phyloP scores from a whole-genome alignment of 2,113 vertebrate genomes.

The Atherinomorus stipes region DNA sequence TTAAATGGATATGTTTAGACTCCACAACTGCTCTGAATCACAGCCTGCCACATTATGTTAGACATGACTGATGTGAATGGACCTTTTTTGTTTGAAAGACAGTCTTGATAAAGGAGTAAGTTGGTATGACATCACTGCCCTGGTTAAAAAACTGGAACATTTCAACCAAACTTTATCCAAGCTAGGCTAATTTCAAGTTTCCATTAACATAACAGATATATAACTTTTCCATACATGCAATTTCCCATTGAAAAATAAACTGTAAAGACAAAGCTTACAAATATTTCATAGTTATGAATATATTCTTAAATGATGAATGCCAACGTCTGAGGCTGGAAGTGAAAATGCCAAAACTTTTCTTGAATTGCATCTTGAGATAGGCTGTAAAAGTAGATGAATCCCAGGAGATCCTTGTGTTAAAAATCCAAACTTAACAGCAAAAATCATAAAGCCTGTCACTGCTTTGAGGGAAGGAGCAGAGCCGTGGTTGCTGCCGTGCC shows the following conservation, averaged over 20 bases:
- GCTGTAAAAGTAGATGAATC: background rate
- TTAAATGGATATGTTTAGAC: slow-evolving; percentile 34
- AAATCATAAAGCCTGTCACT: background rate
- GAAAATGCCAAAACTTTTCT: background rate
- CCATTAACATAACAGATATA: too few relatives aligned
- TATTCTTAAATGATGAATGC: too few relatives aligned
- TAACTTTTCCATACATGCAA: background rate
- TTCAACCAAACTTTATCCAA: background rate
- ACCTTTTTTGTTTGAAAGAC: slow-evolving; percentile 38
- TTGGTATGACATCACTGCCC: background rate
- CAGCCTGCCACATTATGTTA: slow-evolving; percentile 27
- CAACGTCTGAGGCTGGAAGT: too few relatives aligned
- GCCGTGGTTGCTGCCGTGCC: background rate
- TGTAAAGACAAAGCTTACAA: too few relatives aligned
- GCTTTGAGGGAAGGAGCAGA: background rate
- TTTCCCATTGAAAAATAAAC: too few relatives aligned
- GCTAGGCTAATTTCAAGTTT: too few relatives aligned
- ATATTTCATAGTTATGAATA: too few relatives aligned
- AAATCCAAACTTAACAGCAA: too few relatives aligned
- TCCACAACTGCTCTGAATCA: slow-evolving; percentile 36
- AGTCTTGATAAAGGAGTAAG: background rate
- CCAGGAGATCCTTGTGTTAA: background rate
- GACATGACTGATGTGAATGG: slow-evolving; percentile 35
- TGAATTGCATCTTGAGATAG: background rate
- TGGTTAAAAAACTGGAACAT: slow-evolving; percentile 1